These are phyloP conservation scores for Ditylenchus weischeri DNA, from an alignment of 2,888 invertebrate genomes.

Conservation along the genomic window DNA sequence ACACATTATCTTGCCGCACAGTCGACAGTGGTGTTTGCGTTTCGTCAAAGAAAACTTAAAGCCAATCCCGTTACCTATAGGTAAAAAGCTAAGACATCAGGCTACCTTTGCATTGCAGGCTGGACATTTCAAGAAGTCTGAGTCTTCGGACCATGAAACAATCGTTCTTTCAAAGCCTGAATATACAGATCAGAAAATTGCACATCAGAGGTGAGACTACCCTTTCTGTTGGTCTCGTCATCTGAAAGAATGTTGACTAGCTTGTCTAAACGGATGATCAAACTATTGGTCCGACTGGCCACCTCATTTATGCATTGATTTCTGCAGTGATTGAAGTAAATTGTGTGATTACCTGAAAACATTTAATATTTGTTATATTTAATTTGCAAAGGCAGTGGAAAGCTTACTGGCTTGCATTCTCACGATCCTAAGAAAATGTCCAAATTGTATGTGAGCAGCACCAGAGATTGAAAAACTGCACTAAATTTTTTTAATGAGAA, in stretches of 20 bases:
- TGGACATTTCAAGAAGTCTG: constrained; percentile 82
- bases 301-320: constrained; percentile 77
- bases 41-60: too few species aligned
- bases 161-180: constrained; percentile 68
- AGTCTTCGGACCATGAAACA: constrained; percentile 90
- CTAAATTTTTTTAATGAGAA: too few species aligned
- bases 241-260: constrained; percentile 76
- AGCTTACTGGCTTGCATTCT: too few species aligned
- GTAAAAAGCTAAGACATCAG: too few species aligned
- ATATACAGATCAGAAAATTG: constrained; percentile 23
- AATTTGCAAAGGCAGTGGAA: too few species aligned
- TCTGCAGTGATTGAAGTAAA: constrained; percentile 59
- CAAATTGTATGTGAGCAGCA: too few species aligned
- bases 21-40: too few species aligned
- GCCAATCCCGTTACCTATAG: too few species aligned
- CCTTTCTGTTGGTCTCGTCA: constrained; percentile 60
- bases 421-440: too few species aligned
- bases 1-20: too few species aligned
- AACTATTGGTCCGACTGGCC: constrained; percentile 88
- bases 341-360: constrained; percentile 44
- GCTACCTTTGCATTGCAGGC: constrained; percentile 68
- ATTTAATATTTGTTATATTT: too few species aligned
- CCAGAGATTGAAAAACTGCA: too few species aligned
- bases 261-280: constrained; percentile 87
- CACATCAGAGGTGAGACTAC: constrained; percentile 22